Evolutionary conservation across 2,113 vertebrate species (phyloP).

Genomic region (Pogonocichla stellata): DNA sequence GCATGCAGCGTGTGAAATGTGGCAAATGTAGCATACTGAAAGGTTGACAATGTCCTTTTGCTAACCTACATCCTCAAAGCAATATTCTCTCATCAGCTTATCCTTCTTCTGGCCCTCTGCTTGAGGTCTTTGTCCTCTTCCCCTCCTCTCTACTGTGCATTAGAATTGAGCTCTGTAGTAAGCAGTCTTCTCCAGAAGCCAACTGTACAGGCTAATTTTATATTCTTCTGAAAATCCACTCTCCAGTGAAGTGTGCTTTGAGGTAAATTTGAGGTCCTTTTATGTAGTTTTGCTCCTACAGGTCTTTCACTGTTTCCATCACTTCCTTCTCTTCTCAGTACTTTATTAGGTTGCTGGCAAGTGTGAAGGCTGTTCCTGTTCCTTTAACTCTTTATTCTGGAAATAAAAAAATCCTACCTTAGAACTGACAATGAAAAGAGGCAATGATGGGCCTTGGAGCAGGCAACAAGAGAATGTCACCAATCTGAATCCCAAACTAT

Average conservation of each 20-base stretch:
- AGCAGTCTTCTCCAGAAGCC: constrained; percentile 37
- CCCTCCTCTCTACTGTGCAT: constrained; percentile 17
- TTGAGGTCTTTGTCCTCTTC: constrained; percentile 61
- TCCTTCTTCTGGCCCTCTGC: constrained; percentile 45
- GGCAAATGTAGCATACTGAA: background rate
- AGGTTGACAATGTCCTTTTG: constrained; percentile 39
- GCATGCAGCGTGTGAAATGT: background rate
- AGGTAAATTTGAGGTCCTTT: constrained; percentile 39
- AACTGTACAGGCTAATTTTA: constrained; percentile 27
- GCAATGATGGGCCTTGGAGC: background rate
- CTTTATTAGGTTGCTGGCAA: background rate
- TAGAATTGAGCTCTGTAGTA: constrained; percentile 26
- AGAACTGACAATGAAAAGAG: background rate
- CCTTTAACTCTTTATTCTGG: background rate
- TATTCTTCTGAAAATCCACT: constrained; percentile 46
- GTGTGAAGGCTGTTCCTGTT: background rate
- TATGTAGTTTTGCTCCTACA: constrained; percentile 6
- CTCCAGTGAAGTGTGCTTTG: background rate
- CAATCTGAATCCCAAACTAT: background rate
- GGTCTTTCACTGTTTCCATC: background rate
- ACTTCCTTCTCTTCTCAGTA: background rate
- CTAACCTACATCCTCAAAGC: constrained; percentile 45
- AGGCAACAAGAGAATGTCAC: background rate
- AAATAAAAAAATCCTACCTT: background rate
- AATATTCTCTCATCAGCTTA: constrained; percentile 50